Evolutionary conservation across 1,140 invertebrate genomes (phyloP), one percentile per base, ranked within the genome.

Genomic region (Drosophila nebulosa): DNA sequence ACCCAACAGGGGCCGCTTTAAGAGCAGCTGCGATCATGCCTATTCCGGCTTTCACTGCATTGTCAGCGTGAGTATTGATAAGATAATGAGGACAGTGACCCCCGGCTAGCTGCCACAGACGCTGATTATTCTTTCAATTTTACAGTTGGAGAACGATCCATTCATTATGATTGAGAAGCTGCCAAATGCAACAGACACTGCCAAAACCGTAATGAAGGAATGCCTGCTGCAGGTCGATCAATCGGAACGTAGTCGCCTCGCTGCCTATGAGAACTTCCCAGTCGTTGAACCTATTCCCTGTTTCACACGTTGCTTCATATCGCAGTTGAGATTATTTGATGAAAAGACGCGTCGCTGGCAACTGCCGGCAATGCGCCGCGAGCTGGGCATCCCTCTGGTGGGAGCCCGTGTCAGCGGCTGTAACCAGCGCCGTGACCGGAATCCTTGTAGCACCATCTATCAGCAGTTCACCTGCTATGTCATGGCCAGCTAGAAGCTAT

Each of bases 31-130:
- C 50, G 62, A 76, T 18, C 72, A 81, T 24, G 89, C 89, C 22
- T 90, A 84, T 64, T 71, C 52, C 39, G 89, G 81, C 26, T 90
- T 90, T 50, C 89, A 90, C 51, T 90, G 89, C 51, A 60, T 90
- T 58, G 72, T 74, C 30, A 88, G 65, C 22, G 89, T 90, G 68
- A 89, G 89, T 89, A 59, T 16, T 16, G 7, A 22, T 36, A 63
- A 80, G 69, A 80, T 69, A 60, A 59, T 6, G 32, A n/a, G 35
- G 70, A 39, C 74, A 83, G 16, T 67, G 70, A 68, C 60, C 69
- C 42, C 14, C 35, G n/a, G n/a, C 18, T 2, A 46, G 16, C 16
- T 21, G n/a, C 10, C 35, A 46, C 9, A 32, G 26, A 22, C 27
- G 14, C 30, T 63, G 58, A 50, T 32, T 53, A n/a, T n/a, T 46